Conservation (phyloP, 1,140 invertebrate genomes). For the Heliconius nattereri region DNA sequence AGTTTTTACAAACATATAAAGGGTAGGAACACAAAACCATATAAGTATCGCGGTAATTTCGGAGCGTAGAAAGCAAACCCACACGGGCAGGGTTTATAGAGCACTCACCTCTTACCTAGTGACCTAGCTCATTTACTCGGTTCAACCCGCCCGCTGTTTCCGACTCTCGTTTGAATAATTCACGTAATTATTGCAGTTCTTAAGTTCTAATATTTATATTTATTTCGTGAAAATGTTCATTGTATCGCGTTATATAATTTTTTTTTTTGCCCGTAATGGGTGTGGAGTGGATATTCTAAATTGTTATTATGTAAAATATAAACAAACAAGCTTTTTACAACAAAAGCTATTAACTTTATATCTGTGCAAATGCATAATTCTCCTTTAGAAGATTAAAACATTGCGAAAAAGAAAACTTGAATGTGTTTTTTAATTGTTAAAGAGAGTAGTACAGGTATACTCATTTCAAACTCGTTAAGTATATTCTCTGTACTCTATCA, state of each 20-base stretch:
- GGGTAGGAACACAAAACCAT: constrained; percentile 1
- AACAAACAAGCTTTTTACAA: too few species aligned
- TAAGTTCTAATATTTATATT: constrained; percentile 9
- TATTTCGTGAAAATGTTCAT: neutral
- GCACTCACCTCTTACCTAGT: constrained; percentile 43
- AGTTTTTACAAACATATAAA: neutral
- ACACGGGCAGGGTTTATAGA: constrained; percentile 36
- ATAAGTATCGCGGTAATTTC: constrained; percentile 12
- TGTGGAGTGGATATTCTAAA: too few species aligned
- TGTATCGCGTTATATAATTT: neutral
- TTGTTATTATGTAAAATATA: too few species aligned
- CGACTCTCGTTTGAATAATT: constrained; percentile 34
- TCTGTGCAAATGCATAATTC: too few species aligned
- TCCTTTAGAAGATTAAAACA: too few species aligned
- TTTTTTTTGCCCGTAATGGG: too few species aligned
- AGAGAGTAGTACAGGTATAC: neutral
- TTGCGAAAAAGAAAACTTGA: too few species aligned
- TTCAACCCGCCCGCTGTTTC: constrained; percentile 29
- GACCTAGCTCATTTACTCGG: constrained; percentile 38
- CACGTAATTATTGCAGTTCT: constrained; percentile 20
- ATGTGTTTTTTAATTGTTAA: too few species aligned
- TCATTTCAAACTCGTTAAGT: constrained; percentile 1
- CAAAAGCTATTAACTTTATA: too few species aligned
- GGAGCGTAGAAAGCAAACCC: constrained; percentile 40
- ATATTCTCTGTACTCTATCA: too few species aligned